Base-by-base conservation (phyloP, 1,140 invertebrate genomes). In the Brachionus rubens region DNA sequence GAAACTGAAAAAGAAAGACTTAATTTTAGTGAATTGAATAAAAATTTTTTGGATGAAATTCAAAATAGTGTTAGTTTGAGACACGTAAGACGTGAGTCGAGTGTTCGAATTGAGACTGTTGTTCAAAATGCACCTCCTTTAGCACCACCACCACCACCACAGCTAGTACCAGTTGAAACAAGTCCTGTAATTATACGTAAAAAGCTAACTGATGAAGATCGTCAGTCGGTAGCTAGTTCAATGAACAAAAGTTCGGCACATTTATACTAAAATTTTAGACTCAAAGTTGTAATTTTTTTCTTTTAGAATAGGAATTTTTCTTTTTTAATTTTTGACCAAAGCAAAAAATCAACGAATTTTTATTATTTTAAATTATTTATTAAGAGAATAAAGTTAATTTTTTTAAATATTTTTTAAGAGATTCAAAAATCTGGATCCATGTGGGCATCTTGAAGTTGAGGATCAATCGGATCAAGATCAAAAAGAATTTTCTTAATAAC, bases 11-110 rank as follows among this genome's bases (percentile, higher is more conserved):
- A 12, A 41, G 59, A 65, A 4, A 65, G 43, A 43, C 21, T 65
- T 14, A 65, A 65, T 43, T 65, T 65, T 65, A 65, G 59, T 65
- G 59, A 65, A 21, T 43, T 65, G 19, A 65, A 65, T 24, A 65
- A 46, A 14, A 65, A 65, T 65, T 59, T 59, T 59, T 43, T 65
- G 21, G 9, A 46, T 46, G 5, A 36, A 36, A 36, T 36, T 36
- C 33, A 36, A 36, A 36, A 9, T 5, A 19, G 36, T 40, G 54
- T 33, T 16, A 59, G 16, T 19, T n/a, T 36, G 16, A 5, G 19
- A 30, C 9, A 21, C 36, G 54, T 36, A 16, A 5, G 19, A 30
- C 9, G 10, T 33, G 54, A 59, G 54, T 36, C n/a, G 16, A 36
- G 36, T n/a, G 54, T 36, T 2, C 19, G 19, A 16, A 36, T 59